phyloP scores from a whole-genome alignment of 2,113 vertebrate genomes.

The Entomyzon cyanotis region DNA sequence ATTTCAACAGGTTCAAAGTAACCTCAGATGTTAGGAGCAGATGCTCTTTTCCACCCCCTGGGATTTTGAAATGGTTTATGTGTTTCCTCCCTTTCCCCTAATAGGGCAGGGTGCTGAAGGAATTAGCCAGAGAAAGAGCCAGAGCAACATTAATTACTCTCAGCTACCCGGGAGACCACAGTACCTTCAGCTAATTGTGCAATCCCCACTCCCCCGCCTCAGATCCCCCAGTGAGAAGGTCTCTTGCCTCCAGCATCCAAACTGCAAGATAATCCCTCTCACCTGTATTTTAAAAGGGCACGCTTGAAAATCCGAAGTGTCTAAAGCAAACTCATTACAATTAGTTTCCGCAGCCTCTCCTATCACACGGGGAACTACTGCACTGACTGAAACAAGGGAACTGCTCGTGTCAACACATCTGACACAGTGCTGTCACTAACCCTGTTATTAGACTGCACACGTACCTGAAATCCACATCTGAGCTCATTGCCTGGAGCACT shows the following conservation, averaged over 20 bases:
- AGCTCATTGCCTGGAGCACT: slow-evolving; percentile 36
- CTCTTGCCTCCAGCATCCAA: slow-evolving; percentile 1
- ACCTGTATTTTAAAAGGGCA: slow-evolving; percentile 45
- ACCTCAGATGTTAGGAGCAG: slow-evolving; percentile 71
- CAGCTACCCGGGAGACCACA: slow-evolving; percentile 29
- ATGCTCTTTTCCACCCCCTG: slow-evolving; percentile 67
- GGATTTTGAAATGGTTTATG: slow-evolving; percentile 64
- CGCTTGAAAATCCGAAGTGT: background rate
- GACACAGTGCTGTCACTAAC: slow-evolving; percentile 19
- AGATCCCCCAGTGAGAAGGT: slow-evolving; percentile 16
- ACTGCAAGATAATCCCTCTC: slow-evolving; percentile 28
- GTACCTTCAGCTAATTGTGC: slow-evolving; percentile 50
- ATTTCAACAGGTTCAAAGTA: slow-evolving; percentile 76
- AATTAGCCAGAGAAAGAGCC: slow-evolving; percentile 46
- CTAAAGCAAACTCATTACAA: slow-evolving; percentile 1
- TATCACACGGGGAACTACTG: background rate
- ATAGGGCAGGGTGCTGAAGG: slow-evolving; percentile 61
- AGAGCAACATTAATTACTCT: slow-evolving; percentile 51
- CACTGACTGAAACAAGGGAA: background rate
- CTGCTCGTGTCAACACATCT: background rate
- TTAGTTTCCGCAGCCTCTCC: background rate
- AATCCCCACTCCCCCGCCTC: background rate
- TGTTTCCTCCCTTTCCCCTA: slow-evolving; percentile 59
- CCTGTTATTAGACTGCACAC: slow-evolving; percentile 19
- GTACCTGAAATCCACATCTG: slow-evolving; percentile 34